Base-by-base conservation (phyloP, 2,113 vertebrate species). In the Hypomesus transpacificus region DNA sequence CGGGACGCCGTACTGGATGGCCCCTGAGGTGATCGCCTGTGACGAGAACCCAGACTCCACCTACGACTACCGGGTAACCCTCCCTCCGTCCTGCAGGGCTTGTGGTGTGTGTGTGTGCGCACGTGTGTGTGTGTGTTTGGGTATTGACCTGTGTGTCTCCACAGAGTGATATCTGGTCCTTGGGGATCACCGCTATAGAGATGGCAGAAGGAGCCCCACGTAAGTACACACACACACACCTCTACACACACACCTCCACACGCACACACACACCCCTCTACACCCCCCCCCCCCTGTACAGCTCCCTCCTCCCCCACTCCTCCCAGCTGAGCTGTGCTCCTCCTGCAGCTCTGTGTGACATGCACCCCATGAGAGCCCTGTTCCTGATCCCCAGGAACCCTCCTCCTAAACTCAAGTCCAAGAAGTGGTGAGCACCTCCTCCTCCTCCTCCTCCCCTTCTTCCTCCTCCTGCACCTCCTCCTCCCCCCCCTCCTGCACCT, bases 1-100 rank as follows among this genome's bases (percentile, higher is more conserved):
- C 1, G 95, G 95, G 13, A 97, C 95, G 3, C 95, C 95, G 0
- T 97, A 96, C 81, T 97, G 95, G 95, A 97, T 97, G 95, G 95
- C 95, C 0, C 95, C 95, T 0, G 95, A 97, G 74, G 95, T 97
- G 77, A 97, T 97, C 0, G 95, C 95, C 79, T 97, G 95, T 64
- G 95, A 97, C 2, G 95, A 97, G 84, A 96, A 97, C 82, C 95
- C 95, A 0, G 95, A 97, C 34, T 96, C 95, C 76, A 97, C 95
- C 34, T 97, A 97, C 0, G 95, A 97, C 81, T 97, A 94, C 87
- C 91, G 95, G 92, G 95, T 97, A 91, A 21, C 75, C 31, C 17
- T 31, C 64, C 4, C 3, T 13, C 22, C 54, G 26, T 3, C 59
- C 14, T 16, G 53, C 4, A 54, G 53, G 14, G 67, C 20, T 7